Evolutionary conservation across 1,140 invertebrate species (phyloP).

Genomic region (Drosophila asahinai): DNA sequence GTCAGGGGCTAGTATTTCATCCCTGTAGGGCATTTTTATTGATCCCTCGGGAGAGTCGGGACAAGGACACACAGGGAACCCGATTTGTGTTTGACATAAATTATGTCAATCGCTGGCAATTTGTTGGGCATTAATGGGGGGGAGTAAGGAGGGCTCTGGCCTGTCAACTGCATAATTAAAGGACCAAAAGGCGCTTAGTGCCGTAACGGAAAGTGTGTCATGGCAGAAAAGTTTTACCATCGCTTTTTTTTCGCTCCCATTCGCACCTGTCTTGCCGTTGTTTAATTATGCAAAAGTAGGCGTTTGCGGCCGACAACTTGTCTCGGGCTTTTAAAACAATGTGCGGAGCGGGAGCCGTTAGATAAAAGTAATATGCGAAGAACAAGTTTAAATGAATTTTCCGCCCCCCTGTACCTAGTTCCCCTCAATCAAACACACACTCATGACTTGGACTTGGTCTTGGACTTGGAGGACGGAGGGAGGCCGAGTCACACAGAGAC

Average conservation of each 20-base stretch:
- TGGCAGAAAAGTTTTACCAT: constrained; percentile 31
- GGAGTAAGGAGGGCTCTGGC: too few relatives aligned
- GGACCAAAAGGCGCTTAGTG: constrained; percentile 46
- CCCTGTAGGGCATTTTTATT: constrained; percentile 58
- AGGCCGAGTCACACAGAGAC: constrained; percentile 4
- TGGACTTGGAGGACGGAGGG: constrained; percentile 12
- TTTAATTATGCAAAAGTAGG: constrained; percentile 75
- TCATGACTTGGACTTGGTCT: constrained; percentile 18
- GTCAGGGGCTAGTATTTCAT: constrained; percentile 32
- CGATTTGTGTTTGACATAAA: constrained; percentile 67
- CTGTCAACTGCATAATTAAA: constrained; percentile 73
- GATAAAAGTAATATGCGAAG: constrained; percentile 64
- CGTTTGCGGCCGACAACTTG: constrained; percentile 56
- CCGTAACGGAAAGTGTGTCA: constrained; percentile 64
- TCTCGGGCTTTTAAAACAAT: constrained; percentile 51
- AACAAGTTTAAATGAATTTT: constrained; percentile 77
- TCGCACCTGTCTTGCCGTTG: constrained; percentile 53
- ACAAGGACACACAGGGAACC: constrained; percentile 30
- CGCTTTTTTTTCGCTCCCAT: constrained; percentile 30
- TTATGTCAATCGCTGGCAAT: constrained; percentile 78
- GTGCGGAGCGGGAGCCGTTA: constrained; percentile 25
- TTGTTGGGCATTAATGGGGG: constrained; percentile 65
- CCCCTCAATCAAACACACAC: constrained; percentile 21
- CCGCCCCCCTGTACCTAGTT: background rate
- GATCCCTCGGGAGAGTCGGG: constrained; percentile 58